A percentile compares a stretch with the other conserved stretches of the same genome.
phyloP scores from a whole-genome alignment of 2,888 invertebrate genomes.

The Boloria euphrosyne region DNA sequence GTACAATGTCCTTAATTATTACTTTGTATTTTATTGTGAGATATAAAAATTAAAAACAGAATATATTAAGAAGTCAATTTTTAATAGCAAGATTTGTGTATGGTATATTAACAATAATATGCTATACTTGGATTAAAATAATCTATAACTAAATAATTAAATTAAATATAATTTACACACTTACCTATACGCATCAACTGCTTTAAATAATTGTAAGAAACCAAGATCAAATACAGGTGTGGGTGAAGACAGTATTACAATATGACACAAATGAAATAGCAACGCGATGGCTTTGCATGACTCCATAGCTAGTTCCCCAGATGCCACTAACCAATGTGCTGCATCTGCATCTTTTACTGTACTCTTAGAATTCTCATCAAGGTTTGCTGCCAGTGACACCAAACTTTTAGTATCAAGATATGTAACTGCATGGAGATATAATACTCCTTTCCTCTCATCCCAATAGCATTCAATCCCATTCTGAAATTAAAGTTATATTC shows the following conservation, averaged over 20 bases:
- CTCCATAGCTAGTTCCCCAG: constrained; percentile 72
- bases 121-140: too few species aligned
- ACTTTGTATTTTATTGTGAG: too few species aligned
- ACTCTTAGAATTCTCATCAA: constrained; percentile 64
- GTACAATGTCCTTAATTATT: too few species aligned
- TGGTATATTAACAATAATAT: too few species aligned
- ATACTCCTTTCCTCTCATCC: constrained; percentile 74
- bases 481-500: constrained; percentile 53
- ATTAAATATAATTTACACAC: background rate
- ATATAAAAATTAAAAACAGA: too few species aligned
- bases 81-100: too few species aligned
- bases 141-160: background rate
- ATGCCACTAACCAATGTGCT: constrained; percentile 85
- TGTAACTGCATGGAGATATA: constrained; percentile 81
- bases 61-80: too few species aligned
- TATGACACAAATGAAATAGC: constrained; percentile 90
- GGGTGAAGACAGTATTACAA: constrained; percentile 82
- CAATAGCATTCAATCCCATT: constrained; percentile 83
- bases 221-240: constrained; percentile 88
- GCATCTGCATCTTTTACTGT: constrained; percentile 70
- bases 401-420: constrained; percentile 68
- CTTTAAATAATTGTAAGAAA: constrained; percentile 90
- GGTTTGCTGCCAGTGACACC: constrained; percentile 55
- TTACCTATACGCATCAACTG: constrained; percentile 89
- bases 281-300: constrained; percentile 87